Percentiles rank a stretch among this genome's conserved stretches.
Conservation (phyloP, 2,113 vertebrate species). For the Tragelaphus scriptus region DNA sequence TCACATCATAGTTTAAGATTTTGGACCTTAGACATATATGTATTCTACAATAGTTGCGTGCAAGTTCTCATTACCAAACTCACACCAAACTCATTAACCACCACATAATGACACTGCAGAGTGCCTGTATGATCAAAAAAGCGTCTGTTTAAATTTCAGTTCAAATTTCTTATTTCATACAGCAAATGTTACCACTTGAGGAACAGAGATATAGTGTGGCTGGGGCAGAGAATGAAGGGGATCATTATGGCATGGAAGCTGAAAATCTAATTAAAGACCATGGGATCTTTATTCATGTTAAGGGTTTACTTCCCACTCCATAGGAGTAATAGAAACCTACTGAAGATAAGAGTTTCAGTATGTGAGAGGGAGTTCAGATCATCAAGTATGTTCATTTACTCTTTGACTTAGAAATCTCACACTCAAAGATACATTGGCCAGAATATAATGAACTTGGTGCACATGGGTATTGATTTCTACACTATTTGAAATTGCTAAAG, state of each 20-base stretch:
- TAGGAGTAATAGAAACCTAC: not conserved
- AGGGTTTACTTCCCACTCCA: not conserved
- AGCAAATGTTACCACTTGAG: not conserved
- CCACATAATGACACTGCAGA: not conserved
- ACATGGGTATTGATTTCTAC: not conserved
- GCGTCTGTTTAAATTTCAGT: not conserved
- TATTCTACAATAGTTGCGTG: not conserved
- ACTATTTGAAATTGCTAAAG: not conserved
- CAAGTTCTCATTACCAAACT: not conserved
- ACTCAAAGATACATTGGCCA: not conserved
- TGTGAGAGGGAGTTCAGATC: not conserved
- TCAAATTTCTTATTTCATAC: not conserved
- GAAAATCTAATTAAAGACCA: not conserved
- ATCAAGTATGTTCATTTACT: not conserved
- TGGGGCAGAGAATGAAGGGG: not conserved
- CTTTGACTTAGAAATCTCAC: not conserved
- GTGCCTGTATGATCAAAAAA: not conserved
- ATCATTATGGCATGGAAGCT: not conserved
- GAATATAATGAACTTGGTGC: not conserved
- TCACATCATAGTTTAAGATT: not conserved
- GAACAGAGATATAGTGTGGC: not conserved
- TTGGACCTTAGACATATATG: not conserved
- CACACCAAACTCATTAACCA: not conserved
- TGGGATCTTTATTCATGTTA: not conserved
- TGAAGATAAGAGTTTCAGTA: not conserved